Base-by-base conservation (phyloP, 2,797 vertebrate species). In the Oreortyx pictus region DNA sequence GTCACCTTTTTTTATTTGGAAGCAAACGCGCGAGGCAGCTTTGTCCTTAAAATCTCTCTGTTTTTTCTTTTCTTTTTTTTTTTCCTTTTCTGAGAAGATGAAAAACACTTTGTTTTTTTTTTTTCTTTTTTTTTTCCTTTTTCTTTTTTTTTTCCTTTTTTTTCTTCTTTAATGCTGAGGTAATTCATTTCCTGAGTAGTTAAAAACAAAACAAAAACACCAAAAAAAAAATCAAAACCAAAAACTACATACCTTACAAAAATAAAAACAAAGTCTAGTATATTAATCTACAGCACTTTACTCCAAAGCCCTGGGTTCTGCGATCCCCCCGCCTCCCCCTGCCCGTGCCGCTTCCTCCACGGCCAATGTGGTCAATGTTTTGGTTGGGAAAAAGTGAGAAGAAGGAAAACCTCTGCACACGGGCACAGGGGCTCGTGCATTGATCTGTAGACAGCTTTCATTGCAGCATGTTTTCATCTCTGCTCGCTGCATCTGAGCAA, bases 121-220 rank as follows among this genome's bases (percentile, higher is more conserved):
- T 87, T 78, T 59, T 86, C 80, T 91, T 47, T 24, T 27, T 16
- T 27, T 93, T 93, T 89, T 82, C 59, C 86, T 82, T 89, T 27
- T 13, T 14, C 14, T 29, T 85, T 60, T 74, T 82, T 22, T 75
- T 89, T 90, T 78, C 43, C 83, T 98, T 98, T 98, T 83, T 97
- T 27, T 92, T 93, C 87, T 82, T 64, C 83, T 87, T 92, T 9
- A 52, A 52, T 9, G 25, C 97, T 97, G 98, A 99, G 98, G 98
- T 99, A 98, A 98, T 96, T 96, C 80, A 97, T 97, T 98, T 98
- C 98, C 98, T 98, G 98, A 98, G 97, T 98, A 96, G 95, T 97
- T 96, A 90, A 95, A 97, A 86, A 73, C 49, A 14, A 52, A 52
- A 52, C 50, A 50, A 50, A 50, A 50, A 49, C 47, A 25, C 23